phyloP scores from a whole-genome alignment of 2,113 vertebrate genomes.

The Tychaedon coryphoeus region DNA sequence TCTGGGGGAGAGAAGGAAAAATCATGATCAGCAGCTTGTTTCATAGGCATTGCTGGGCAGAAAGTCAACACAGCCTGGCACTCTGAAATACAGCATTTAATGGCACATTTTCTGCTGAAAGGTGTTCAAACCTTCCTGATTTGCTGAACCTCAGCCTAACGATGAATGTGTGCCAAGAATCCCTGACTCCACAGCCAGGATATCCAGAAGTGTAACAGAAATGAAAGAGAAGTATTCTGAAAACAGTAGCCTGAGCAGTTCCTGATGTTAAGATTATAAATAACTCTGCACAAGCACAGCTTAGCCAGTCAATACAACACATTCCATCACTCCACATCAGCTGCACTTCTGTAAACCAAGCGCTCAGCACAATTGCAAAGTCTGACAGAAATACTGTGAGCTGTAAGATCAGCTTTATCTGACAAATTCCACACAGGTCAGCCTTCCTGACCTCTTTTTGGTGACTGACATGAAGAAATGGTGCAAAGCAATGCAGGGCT shows the following conservation, averaged over 20 bases:
- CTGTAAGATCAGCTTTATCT: background rate
- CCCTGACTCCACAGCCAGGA: background rate
- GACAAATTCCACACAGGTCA: slow-evolving; percentile 7
- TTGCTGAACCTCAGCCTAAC: background rate
- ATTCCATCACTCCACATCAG: background rate
- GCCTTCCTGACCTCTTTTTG: background rate
- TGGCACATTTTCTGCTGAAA: background rate
- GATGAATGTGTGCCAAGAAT: background rate
- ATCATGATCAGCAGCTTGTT: background rate
- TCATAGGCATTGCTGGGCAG: background rate
- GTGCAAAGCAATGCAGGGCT: background rate
- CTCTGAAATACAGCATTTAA: background rate
- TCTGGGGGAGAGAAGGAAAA: slow-evolving; percentile 74
- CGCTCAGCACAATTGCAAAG: slow-evolving; percentile 6
- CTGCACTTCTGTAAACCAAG: background rate
- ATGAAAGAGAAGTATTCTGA: background rate
- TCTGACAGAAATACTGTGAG: background rate
- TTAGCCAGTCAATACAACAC: background rate
- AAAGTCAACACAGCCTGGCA: background rate
- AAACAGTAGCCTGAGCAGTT: background rate
- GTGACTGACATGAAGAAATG: background rate
- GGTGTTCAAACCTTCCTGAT: background rate
- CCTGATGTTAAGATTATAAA: background rate
- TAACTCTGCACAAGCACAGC: background rate
- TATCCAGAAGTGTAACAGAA: background rate